Conservation (phyloP, 2,113 vertebrate genomes). For the Ictidomys tridecemlineatus region DNA sequence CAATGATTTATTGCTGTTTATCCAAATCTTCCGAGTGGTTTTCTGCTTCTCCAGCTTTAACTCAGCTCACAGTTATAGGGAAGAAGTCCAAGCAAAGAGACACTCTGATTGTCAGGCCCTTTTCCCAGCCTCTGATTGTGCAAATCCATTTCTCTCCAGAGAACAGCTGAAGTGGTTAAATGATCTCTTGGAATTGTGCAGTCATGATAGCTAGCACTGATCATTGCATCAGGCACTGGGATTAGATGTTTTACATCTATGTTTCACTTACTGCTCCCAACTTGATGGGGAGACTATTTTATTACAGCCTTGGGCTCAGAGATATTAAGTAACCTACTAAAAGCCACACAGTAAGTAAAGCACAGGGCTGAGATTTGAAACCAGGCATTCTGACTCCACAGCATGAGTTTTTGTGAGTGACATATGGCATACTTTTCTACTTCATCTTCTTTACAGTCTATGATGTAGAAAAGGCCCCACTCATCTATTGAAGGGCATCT, state of each 20-base stretch:
- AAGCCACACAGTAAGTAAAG: neutral
- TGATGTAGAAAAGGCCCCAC: neutral
- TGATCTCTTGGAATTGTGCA: neutral
- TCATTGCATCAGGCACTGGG: neutral
- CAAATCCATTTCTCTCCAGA: neutral
- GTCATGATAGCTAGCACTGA: neutral
- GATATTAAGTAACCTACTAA: neutral
- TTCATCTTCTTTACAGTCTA: neutral
- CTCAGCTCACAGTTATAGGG: neutral
- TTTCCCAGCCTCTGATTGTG: neutral
- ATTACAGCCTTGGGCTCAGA: neutral
- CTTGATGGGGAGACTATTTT: neutral
- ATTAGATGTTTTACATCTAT: neutral
- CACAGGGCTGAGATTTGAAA: constrained; percentile 36
- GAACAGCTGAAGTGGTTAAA: neutral
- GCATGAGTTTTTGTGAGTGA: neutral
- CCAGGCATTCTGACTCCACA: neutral
- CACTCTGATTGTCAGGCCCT: neutral
- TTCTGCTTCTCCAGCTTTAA: constrained; percentile 7
- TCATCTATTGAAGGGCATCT: too few relatives aligned
- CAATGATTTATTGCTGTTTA: constrained; percentile 50
- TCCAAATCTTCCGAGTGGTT: constrained; percentile 40
- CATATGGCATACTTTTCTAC: neutral
- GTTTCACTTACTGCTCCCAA: neutral
- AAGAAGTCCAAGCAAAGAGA: neutral